Evolutionary conservation across 2,113 vertebrate genomes (phyloP), one percentile per base, ranked within the genome.

Genomic region (Sylvilagus bachmani): DNA sequence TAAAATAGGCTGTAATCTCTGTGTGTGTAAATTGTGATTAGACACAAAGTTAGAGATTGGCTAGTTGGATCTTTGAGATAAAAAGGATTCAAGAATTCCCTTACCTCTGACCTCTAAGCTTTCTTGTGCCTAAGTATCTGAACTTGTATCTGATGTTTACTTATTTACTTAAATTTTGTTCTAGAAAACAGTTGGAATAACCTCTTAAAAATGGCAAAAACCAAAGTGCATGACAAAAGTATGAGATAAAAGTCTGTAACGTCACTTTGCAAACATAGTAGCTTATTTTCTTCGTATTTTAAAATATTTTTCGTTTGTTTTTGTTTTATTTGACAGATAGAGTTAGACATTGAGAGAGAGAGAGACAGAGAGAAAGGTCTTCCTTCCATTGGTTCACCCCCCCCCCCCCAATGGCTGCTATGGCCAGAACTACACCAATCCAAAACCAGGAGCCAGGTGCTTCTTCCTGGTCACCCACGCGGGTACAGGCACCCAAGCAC

Each of bases 181-280:
- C 62, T 5, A 10, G 77, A 90, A 22, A n/a, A 80, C 31, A 5
- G 17, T 49, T 29, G 27, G 51, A 86, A 70, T 71, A 5, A 21
- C 86, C 51, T 86, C 31, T 90, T 83, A 66, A 78, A 88, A 84
- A 55, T 71, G 53, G 33, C 61, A 83, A 24, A 93, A 69, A 74
- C 33, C 61, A 9, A 4, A 21, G 22, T 78, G 83, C n/a, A 58
- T 64, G n/a, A 73, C 69, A 69, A 69, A 75, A 75, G 31, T 87
- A 0, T 55, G 67, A 91, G 55, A 79, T 49, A 87, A 82, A 90
- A 91, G 29, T 51, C 36, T 75, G 0, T 80, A 55, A 31, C 51
- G 29, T 36, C 12, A 36, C 6, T 38, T 5, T 67, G 58, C 49
- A 73, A 53, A 84, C 3, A 27, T 29, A 64, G 11, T 61, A 92